Percentiles rank a stretch among this genome's conserved stretches.
Conservation (phyloP, 2,113 vertebrate species). For the Echinops telfairi region DNA sequence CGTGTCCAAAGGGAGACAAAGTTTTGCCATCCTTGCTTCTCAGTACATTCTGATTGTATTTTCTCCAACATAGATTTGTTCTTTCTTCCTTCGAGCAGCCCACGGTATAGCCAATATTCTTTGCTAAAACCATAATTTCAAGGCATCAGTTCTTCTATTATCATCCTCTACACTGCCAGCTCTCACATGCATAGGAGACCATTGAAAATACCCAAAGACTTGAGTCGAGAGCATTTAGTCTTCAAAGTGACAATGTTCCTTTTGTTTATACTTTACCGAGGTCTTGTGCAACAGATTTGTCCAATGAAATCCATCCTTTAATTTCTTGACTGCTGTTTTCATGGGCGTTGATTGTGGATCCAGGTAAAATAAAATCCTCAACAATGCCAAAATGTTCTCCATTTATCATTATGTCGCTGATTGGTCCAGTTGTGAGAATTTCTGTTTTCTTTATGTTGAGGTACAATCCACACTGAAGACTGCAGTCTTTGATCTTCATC, state of each 20-base stretch:
- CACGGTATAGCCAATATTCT: not conserved
- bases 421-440: not conserved
- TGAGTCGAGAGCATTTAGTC: not conserved
- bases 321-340: not conserved
- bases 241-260: not conserved
- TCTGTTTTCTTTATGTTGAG: not conserved
- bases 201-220: not conserved
- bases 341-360: not conserved
- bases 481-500: not conserved
- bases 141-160: not conserved
- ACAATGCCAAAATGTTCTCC: not conserved
- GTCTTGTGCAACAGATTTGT: not conserved
- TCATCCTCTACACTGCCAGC: not conserved
- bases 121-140: not conserved
- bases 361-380: not conserved
- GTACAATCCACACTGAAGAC: not conserved
- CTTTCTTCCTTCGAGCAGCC: not conserved
- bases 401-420: not conserved
- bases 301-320: not conserved
- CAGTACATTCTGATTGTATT: not conserved
- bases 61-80: not conserved
- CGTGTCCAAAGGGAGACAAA: not conserved
- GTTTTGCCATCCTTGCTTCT: not conserved
- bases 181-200: not conserved
- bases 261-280: not conserved